Percentiles rank a stretch among this genome's conserved stretches.
Conservation (phyloP, 2,888 invertebrate genomes). For the Phortica magna region DNA sequence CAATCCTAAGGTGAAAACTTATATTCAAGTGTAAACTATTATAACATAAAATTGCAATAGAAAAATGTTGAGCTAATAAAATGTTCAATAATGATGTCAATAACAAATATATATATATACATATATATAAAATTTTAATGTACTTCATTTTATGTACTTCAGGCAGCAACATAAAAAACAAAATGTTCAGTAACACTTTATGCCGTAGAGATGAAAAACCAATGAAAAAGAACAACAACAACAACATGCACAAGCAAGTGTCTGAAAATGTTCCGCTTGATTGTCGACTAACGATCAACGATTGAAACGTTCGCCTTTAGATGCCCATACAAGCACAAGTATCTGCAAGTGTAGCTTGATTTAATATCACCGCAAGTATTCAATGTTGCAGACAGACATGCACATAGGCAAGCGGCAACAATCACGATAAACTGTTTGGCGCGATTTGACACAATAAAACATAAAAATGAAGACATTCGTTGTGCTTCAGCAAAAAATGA, state of each 20-base stretch:
- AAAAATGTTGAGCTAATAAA: no score
- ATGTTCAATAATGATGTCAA: no score
- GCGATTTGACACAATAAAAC: not conserved
- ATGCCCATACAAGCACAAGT: not conserved
- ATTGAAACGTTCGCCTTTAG: not conserved
- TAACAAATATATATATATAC: no score
- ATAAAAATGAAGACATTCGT: not conserved
- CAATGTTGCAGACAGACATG: not conserved
- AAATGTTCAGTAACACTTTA: not conserved
- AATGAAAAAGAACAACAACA: constrained; percentile 1
- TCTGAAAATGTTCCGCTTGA: constrained; percentile 12
- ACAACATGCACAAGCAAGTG: not conserved
- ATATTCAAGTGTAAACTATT: no score
- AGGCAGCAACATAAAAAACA: not conserved
- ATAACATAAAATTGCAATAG: no score
- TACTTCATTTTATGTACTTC: no score
- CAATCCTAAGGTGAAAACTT: no score
- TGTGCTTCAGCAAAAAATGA: not conserved
- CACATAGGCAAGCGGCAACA: not conserved
- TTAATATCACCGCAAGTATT: not conserved
- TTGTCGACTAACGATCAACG: not conserved
- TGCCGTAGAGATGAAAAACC: not conserved
- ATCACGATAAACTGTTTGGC: not conserved
- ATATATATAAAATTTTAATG: no score
- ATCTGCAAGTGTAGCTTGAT: not conserved